Conservation (phyloP, 1,140 invertebrate species). For the Triops longicaudatus region DNA sequence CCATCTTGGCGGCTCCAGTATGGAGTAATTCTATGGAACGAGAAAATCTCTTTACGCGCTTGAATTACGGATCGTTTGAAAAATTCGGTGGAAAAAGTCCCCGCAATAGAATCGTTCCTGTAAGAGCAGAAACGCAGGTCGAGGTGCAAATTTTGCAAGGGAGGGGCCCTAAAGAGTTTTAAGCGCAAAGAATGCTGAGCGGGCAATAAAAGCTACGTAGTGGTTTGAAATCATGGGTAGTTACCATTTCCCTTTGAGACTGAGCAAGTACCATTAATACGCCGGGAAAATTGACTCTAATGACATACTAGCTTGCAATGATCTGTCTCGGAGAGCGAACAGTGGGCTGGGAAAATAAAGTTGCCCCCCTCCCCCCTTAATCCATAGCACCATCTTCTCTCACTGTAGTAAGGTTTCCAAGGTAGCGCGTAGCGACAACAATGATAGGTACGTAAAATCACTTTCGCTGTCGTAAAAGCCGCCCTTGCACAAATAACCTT, state of each 20-base stretch:
- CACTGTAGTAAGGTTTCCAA: neutral
- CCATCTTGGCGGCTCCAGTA: neutral
- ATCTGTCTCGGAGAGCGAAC: neutral
- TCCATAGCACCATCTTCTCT: neutral
- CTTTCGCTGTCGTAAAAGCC: neutral
- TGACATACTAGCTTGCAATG: neutral
- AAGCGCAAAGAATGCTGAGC: neutral
- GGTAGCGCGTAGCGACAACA: neutral
- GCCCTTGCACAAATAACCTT: neutral
- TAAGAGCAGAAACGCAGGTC: too few relatives aligned
- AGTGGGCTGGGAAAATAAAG: neutral
- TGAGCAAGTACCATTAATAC: neutral
- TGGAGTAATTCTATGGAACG: too few relatives aligned
- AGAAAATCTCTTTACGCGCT: too few relatives aligned
- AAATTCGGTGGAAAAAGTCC: too few relatives aligned
- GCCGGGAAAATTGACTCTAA: neutral
- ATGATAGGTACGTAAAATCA: neutral
- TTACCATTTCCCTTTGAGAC: conserved; percentile 2
- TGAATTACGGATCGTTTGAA: too few relatives aligned
- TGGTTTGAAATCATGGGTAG: neutral
- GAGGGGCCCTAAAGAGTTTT: too few relatives aligned
- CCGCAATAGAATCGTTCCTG: too few relatives aligned
- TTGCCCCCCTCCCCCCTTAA: neutral
- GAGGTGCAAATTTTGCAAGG: too few relatives aligned
- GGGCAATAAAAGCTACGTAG: neutral